phyloP scores from a whole-genome alignment of 2,888 invertebrate genomes.

The Scelioninae gen. 2 region DNA sequence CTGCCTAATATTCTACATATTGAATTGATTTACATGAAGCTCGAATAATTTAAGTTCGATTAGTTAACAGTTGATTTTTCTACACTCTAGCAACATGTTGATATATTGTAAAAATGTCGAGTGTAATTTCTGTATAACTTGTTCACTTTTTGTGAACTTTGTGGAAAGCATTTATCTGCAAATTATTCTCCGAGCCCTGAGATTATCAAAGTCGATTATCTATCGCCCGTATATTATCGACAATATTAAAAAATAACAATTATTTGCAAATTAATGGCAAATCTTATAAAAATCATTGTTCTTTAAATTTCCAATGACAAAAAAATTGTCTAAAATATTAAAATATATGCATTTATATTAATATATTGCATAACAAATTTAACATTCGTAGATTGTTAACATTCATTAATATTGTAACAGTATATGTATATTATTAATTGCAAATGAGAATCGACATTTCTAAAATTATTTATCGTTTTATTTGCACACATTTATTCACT shows the following conservation, averaged over 20 bases:
- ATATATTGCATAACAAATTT: too few species aligned
- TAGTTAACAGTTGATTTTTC: slow-evolving; percentile 50
- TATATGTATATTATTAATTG: too few species aligned
- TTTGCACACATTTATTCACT: slow-evolving; percentile 21
- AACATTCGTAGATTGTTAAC: too few species aligned
- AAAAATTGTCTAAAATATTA: slow-evolving; percentile 51
- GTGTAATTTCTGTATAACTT: slow-evolving; percentile 28
- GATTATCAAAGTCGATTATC: slow-evolving; percentile 54
- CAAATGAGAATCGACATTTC: slow-evolving; percentile 23
- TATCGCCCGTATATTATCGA: slow-evolving; percentile 53
- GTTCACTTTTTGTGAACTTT: slow-evolving; percentile 34
- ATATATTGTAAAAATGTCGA: slow-evolving; percentile 53
- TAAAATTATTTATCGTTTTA: slow-evolving; percentile 15
- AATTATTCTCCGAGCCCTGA: slow-evolving; percentile 54
- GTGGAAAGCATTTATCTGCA: slow-evolving; percentile 44
- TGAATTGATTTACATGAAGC: slow-evolving; percentile 52
- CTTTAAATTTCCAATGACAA: slow-evolving; percentile 29
- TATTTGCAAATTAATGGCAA: slow-evolving; percentile 31
- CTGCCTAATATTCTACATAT: slow-evolving; percentile 39
- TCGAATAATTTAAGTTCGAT: slow-evolving; percentile 56
- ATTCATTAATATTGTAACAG: too few species aligned
- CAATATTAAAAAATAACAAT: slow-evolving; percentile 43
- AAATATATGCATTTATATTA: slow-evolving; percentile 51
- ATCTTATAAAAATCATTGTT: slow-evolving; percentile 28
- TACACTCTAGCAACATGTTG: slow-evolving; percentile 54